Percentiles rank a stretch among this genome's conserved stretches.
Evolutionary conservation across 2,888 invertebrate species (phyloP).

Genomic region (Odontocerum albicorne): DNA sequence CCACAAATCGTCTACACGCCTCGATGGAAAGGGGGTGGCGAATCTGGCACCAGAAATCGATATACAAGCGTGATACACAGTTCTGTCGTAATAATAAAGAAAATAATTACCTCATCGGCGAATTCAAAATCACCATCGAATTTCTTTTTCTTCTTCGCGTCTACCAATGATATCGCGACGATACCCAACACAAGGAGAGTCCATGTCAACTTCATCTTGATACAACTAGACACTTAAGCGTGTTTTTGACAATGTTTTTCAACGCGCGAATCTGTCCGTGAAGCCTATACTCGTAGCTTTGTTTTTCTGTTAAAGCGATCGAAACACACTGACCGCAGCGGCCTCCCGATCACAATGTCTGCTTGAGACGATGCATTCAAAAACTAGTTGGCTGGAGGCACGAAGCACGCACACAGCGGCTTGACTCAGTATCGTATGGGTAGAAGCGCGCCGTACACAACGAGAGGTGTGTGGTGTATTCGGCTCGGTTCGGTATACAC

Average conservation of each 20-base stretch:
- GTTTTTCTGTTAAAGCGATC: slow-evolving; percentile 16
- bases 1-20: slow-evolving; percentile 9
- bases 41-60: slow-evolving; percentile 21
- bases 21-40: slow-evolving; percentile 23
- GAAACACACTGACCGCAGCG: slow-evolving; percentile 25
- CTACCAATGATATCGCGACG: slow-evolving; percentile 42
- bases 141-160: slow-evolving; percentile 67
- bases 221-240: slow-evolving; percentile 34
- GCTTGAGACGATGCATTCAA: slow-evolving; percentile 21
- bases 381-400: slow-evolving; percentile 4
- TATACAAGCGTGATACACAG: slow-evolving; percentile 5
- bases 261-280: slow-evolving; percentile 16
- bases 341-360: slow-evolving; percentile 9
- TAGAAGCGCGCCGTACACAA: neutral
- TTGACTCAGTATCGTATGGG: neutral
- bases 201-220: slow-evolving; percentile 49
- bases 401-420: neutral
- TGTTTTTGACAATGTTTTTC: slow-evolving; percentile 3
- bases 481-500: neutral
- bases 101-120: slow-evolving; percentile 67
- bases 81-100: slow-evolving; percentile 5
- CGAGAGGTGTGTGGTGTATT: slow-evolving; percentile 1
- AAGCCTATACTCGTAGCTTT: too few species aligned
- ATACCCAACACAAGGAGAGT: slow-evolving; percentile 48
- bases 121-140: slow-evolving; percentile 79